Conservation (phyloP, 1,140 invertebrate species). For the Bilobella aurantiaca region DNA sequence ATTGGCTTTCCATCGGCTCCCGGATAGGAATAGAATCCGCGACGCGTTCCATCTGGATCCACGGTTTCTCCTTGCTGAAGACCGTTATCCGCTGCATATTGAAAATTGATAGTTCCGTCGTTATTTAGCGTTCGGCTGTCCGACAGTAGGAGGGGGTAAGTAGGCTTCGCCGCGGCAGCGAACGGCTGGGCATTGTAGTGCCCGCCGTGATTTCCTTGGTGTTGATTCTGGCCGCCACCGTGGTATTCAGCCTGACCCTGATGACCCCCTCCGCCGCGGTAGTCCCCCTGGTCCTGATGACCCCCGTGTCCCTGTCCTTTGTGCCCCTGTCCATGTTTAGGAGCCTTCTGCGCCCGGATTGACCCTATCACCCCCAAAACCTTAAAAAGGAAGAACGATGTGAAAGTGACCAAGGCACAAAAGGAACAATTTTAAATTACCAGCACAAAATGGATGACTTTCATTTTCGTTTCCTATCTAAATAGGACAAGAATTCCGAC, state of each 20-base stretch:
- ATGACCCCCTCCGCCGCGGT: background rate
- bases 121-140: constrained; percentile 31
- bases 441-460: background rate
- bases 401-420: no score
- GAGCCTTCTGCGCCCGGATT: background rate
- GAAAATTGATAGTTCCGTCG: constrained; percentile 36
- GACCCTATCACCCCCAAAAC: background rate
- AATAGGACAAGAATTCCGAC: background rate
- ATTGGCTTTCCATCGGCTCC: constrained; percentile 46
- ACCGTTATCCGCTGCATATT: constrained; percentile 55
- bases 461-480: background rate
- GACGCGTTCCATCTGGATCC: constrained; percentile 51
- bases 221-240: background rate
- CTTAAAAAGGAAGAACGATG: background rate
- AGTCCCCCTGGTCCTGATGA: background rate
- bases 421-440: background rate
- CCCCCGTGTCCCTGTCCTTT: background rate
- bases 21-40: constrained; percentile 54
- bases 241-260: background rate
- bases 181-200: no score
- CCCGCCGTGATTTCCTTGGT: constrained; percentile 4
- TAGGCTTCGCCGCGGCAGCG: constrained; percentile 15
- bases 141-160: constrained; percentile 23
- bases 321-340: background rate
- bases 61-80: constrained; percentile 53